Base-by-base conservation (phyloP, 2,888 invertebrate genomes). In the Helobdella robusta region DNA sequence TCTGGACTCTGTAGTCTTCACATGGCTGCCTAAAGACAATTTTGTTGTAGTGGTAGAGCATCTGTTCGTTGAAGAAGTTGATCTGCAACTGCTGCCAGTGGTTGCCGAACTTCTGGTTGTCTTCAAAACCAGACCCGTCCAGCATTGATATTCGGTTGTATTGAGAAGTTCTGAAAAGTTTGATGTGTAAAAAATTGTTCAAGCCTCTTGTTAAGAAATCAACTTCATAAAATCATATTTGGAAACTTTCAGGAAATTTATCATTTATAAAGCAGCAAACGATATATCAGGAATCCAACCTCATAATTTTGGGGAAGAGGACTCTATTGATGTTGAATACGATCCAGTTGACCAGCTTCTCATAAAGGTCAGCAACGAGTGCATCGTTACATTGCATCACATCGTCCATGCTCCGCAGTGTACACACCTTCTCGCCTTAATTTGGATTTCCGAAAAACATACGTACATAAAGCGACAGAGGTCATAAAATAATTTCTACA, bases 261-360 rank as follows among this genome's bases (percentile, higher is more conserved):
- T n/a, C n/a, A n/a, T n/a, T n/a, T n/a, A n/a, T n/a, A n/a, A n/a
- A n/a, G n/a, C n/a, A n/a, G n/a, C n/a, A n/a, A n/a, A 40, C 11
- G 44, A 11, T 40, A 40, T 15, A 40, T 15, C n/a, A n/a, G n/a
- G 44, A n/a, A 11, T 40, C 44, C 44, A 40, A 40, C 44, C 44
- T 15, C 11, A 40, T n/a, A 15, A 40, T n/a, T 40, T 40, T 40
- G n/a, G n/a, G n/a, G n/a, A 40, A 15, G 11, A 40, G n/a, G 44
- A 11, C 11, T n/a, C n/a, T 11, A 40, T 40, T 40, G n/a, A n/a
- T n/a, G 11, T 40, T 40, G n/a, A 40, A 40, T 11, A 40, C 44
- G 44, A 40, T 40, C 44, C 44, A 40, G n/a, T 40, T n/a, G n/a
- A 40, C 44, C 11, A 40, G 44, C 44, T 40, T 40, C 44, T n/a